Conservation (phyloP, 2,113 vertebrate genomes). For the Cettia cetti region DNA sequence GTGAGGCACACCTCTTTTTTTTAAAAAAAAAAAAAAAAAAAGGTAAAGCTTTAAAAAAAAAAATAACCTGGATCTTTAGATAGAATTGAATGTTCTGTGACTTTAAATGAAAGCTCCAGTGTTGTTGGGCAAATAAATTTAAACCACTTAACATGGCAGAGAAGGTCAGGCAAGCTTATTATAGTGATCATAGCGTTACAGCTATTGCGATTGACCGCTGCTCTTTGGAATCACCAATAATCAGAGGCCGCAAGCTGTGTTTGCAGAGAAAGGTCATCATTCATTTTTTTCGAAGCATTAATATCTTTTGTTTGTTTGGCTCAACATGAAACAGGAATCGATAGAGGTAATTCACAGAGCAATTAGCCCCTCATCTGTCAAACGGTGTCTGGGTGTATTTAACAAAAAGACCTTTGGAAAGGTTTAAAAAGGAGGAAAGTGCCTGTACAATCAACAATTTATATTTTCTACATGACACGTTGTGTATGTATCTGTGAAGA, state of each 20-base stretch:
- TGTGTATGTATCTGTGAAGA: constrained; percentile 80
- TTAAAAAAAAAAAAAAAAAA: neutral
- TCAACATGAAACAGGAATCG: constrained; percentile 89
- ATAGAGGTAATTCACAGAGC: constrained; percentile 90
- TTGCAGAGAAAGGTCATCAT: constrained; percentile 91
- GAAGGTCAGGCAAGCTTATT: constrained; percentile 88
- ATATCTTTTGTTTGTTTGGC: constrained; percentile 92
- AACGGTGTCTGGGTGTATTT: constrained; percentile 84
- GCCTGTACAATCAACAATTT: constrained; percentile 81
- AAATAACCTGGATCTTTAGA: constrained; percentile 67
- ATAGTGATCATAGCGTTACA: constrained; percentile 87
- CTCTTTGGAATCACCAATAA: constrained; percentile 87
- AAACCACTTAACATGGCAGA: constrained; percentile 88
- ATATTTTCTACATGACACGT: constrained; percentile 82
- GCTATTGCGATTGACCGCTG: constrained; percentile 86
- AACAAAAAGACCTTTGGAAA: constrained; percentile 84
- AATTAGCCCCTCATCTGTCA: constrained; percentile 91
- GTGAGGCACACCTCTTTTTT: neutral
- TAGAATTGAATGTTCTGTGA: constrained; percentile 81
- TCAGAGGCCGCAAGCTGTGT: constrained; percentile 87
- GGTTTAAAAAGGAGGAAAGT: constrained; percentile 81
- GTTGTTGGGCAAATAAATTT: constrained; percentile 89
- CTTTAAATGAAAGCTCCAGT: constrained; percentile 84
- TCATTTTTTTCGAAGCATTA: constrained; percentile 89
- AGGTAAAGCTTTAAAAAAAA: neutral